Evolutionary conservation across 2,797 vertebrate genomes (phyloP).

Genomic region (Trematomus bernacchii): DNA sequence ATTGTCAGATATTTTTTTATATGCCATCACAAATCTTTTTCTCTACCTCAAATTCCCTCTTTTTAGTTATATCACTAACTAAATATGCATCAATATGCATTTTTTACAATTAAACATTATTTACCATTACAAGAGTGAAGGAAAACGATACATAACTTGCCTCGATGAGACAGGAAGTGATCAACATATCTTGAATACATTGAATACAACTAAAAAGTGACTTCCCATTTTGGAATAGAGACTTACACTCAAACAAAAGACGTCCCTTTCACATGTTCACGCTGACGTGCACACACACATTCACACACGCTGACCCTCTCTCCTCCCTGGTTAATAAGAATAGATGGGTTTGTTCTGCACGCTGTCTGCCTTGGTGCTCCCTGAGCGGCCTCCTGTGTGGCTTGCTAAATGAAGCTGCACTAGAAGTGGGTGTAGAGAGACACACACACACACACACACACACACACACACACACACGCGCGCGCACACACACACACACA

Average conservation of each 20-base stretch:
- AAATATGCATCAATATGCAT: not conserved
- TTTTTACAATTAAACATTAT: not conserved
- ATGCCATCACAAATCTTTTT: not conserved
- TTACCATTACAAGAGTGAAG: not conserved
- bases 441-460: not conserved
- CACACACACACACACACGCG: not conserved
- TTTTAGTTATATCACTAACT: not conserved
- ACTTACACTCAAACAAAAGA: conserved; percentile 4
- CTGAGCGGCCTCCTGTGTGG: conserved; percentile 73
- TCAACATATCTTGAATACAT: not conserved
- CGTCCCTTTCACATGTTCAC: conserved; percentile 4
- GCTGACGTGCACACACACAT: conserved; percentile 12
- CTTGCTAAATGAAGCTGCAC: conserved; percentile 90
- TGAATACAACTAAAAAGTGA: not conserved
- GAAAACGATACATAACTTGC: not conserved
- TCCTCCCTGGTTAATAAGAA: conserved; percentile 91
- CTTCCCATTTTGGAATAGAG: not conserved
- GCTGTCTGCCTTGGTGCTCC: conserved; percentile 64
- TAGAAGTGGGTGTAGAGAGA: conserved; percentile 66
- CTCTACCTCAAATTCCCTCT: not conserved
- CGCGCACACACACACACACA: conserved; percentile 16
- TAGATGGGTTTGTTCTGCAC: conserved; percentile 90
- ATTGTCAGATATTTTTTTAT: not conserved
- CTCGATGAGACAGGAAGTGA: not conserved
- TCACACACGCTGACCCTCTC: conserved; percentile 20